Conservation (phyloP, 1,140 invertebrate genomes). For the Dinothrombium tinctorium region DNA sequence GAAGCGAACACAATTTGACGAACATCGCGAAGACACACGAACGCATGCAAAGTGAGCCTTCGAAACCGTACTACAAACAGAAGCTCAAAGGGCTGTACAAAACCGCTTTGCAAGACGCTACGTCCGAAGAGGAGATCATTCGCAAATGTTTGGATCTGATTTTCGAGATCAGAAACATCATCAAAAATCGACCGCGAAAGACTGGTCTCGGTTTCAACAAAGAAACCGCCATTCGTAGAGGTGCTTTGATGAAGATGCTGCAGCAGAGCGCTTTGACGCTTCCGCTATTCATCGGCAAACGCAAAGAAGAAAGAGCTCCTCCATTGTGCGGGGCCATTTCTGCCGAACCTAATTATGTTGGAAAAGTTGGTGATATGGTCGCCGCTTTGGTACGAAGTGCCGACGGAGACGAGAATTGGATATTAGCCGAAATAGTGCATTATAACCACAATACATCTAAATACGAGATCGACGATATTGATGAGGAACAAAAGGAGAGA, state of each 20-base stretch:
- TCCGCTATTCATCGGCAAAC: constrained; percentile 70
- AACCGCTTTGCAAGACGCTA: constrained; percentile 47
- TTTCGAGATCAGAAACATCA: constrained; percentile 61
- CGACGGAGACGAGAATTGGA: constrained; percentile 81
- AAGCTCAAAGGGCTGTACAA: constrained; percentile 60
- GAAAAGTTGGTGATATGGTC: constrained; percentile 78
- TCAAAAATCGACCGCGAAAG: constrained; percentile 4
- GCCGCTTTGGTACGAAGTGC: constrained; percentile 59
- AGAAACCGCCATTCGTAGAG: constrained; percentile 38
- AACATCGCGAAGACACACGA: constrained; percentile 54
- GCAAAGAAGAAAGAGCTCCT: constrained; percentile 39
- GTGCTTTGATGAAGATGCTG: constrained; percentile 84
- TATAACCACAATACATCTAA: constrained; percentile 59
- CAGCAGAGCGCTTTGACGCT: constrained; percentile 69
- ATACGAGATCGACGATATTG: constrained; percentile 93
- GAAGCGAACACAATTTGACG: constrained; percentile 50
- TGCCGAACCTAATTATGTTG: constrained; percentile 61
- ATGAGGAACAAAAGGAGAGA: constrained; percentile 77
- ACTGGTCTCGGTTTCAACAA: constrained; percentile 4
- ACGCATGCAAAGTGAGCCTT: constrained; percentile 35
- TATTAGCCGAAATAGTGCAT: constrained; percentile 78
- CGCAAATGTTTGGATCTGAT: constrained; percentile 59
- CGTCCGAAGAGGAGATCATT: constrained; percentile 57
- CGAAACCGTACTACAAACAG: constrained; percentile 36
- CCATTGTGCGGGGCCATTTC: constrained; percentile 76